Conservation (phyloP, 2,888 invertebrate species). For the Microdon myrmicae region DNA sequence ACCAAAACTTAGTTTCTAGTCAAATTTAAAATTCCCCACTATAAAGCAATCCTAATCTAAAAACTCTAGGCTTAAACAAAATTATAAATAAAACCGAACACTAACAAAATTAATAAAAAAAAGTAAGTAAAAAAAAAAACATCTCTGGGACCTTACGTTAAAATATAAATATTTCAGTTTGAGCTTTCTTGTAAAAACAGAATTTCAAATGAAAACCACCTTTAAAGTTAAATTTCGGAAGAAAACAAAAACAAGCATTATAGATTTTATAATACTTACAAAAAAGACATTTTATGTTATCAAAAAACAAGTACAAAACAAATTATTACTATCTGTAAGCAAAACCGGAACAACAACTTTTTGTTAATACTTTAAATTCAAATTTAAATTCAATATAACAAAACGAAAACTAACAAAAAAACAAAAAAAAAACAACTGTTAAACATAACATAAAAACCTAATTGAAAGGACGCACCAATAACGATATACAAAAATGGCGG, state of each 20-base stretch:
- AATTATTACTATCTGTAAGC: slow-evolving; percentile 11
- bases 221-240: slow-evolving; percentile 17
- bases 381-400: too few relatives aligned
- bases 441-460: too few relatives aligned
- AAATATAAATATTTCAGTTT: slow-evolving; percentile 19
- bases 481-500: too few relatives aligned
- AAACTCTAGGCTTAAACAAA: too few relatives aligned
- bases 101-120: slow-evolving; percentile 22
- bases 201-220: slow-evolving; percentile 37
- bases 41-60: neutral
- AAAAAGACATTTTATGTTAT: slow-evolving; percentile 25
- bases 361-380: too few relatives aligned
- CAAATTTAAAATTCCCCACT: slow-evolving; percentile 32
- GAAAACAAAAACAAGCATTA: neutral
- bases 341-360: too few relatives aligned
- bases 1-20: slow-evolving; percentile 42
- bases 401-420: too few relatives aligned
- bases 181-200: slow-evolving; percentile 3
- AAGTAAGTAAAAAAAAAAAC: slow-evolving; percentile 24
- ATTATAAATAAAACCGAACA: slow-evolving; percentile 13
- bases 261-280: neutral
- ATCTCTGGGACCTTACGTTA: slow-evolving; percentile 47
- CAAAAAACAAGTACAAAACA: slow-evolving; percentile 31
- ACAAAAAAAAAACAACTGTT: too few relatives aligned
- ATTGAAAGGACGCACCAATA: too few relatives aligned